Percentiles rank a stretch among this genome's conserved stretches.
Evolutionary conservation across 2,797 vertebrate species (phyloP).

Genomic region (Myotis myotis): DNA sequence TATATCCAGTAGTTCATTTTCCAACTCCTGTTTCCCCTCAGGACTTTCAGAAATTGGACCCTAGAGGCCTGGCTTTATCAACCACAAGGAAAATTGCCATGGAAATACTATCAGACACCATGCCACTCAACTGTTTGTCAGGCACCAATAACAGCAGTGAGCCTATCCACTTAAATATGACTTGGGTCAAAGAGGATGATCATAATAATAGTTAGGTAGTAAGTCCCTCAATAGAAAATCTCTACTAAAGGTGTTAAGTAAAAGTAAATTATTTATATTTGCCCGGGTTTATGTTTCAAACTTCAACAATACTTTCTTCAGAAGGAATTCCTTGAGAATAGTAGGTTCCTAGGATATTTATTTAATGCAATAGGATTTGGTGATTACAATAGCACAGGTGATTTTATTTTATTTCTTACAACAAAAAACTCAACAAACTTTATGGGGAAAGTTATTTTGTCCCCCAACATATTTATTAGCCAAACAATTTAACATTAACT

Average conservation of each 20-base stretch:
- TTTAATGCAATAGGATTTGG: background rate
- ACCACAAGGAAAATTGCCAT: background rate
- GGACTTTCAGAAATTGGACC: slow-evolving; percentile 62
- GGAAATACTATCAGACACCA: slow-evolving; percentile 37
- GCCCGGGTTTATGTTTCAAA: background rate
- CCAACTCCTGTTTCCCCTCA: slow-evolving; percentile 8
- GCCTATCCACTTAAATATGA: slow-evolving; percentile 29
- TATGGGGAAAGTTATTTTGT: background rate
- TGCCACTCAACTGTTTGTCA: background rate
- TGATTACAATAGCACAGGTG: background rate
- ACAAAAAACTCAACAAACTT: background rate
- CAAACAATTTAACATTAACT: background rate
- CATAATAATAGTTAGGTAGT: background rate
- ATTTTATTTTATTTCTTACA: background rate
- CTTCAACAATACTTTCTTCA: background rate
- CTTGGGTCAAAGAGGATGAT: background rate
- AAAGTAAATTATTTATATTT: background rate
- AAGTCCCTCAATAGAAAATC: background rate
- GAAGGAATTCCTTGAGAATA: background rate
- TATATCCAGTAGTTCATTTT: slow-evolving; percentile 58
- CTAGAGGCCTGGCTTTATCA: slow-evolving; percentile 48
- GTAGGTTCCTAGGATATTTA: background rate
- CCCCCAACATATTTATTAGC: background rate
- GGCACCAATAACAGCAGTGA: background rate
- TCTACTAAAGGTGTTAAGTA: background rate